phyloP scores from a whole-genome alignment of 2,888 invertebrate genomes.

The Netelia virgata region DNA sequence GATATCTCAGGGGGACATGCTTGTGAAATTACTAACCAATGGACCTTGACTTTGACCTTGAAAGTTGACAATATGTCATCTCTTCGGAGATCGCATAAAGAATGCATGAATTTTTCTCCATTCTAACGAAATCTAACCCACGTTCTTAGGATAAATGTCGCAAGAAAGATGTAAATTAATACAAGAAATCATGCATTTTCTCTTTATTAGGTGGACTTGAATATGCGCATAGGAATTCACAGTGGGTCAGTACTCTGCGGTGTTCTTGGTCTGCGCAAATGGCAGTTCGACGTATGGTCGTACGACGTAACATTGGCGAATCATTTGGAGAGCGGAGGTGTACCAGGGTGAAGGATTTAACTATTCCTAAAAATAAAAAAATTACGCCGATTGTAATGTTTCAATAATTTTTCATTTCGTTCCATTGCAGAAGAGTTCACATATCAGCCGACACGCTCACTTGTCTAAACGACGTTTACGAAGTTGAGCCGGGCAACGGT shows the following conservation, averaged over 20 bases:
- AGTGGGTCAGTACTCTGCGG: constrained; percentile 98
- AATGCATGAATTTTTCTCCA: too few relatives aligned
- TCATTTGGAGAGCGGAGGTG: constrained; percentile 96
- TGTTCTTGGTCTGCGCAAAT: constrained; percentile 95
- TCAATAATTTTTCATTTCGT: constrained; percentile 12
- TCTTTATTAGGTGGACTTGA: constrained; percentile 91
- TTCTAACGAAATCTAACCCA: too few relatives aligned
- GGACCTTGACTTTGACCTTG: too few relatives aligned
- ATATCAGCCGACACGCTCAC: constrained; percentile 96
- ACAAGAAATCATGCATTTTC: too few relatives aligned
- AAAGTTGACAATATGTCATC: too few relatives aligned
- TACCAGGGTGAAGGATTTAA: constrained; percentile 91
- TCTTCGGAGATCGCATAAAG: too few relatives aligned
- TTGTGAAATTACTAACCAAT: too few relatives aligned
- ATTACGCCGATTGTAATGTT: constrained; percentile 18
- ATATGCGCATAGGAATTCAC: constrained; percentile 99
- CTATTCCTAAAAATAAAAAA: background rate
- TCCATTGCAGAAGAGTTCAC: constrained; percentile 93
- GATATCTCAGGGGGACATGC: too few relatives aligned
- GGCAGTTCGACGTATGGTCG: constrained; percentile 98
- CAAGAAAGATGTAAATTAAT: too few relatives aligned
- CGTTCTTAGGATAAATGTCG: too few relatives aligned
- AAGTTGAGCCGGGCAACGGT: constrained; percentile 97
- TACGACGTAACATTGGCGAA: constrained; percentile 98
- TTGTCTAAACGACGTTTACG: constrained; percentile 95